Evolutionary conservation across 2,113 vertebrate species (phyloP).

Genomic region (Oceanites oceanicus): DNA sequence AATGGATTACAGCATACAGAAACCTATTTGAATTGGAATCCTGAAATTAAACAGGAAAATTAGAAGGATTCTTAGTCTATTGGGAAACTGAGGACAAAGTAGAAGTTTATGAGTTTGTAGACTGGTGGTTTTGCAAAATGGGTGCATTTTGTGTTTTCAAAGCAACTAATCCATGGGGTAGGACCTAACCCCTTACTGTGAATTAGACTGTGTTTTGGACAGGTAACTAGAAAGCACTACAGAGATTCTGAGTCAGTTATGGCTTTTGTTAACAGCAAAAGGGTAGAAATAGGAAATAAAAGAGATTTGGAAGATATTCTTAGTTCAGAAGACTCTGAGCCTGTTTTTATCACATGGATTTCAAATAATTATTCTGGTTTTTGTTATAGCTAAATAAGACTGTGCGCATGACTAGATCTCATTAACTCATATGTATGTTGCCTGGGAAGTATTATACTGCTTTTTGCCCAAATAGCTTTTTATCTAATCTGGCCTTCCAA

Average conservation of each 20-base stretch:
- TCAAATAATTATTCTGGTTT: constrained; percentile 22
- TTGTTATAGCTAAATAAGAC: background rate
- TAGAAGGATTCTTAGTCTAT: background rate
- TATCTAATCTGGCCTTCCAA: constrained; percentile 11
- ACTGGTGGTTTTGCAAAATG: background rate
- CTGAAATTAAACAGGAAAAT: background rate
- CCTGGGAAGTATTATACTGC: background rate
- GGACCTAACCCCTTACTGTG: background rate
- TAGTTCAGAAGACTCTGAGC: background rate
- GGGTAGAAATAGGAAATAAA: background rate
- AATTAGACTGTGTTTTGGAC: background rate
- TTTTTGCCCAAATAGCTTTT: background rate
- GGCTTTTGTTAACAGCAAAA: constrained; percentile 17
- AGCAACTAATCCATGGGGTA: background rate
- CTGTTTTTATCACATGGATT: constrained; percentile 24
- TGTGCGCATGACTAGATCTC: background rate
- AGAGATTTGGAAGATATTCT: background rate
- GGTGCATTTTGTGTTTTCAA: background rate
- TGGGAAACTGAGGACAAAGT: background rate
- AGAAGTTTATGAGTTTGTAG: background rate
- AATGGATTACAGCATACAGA: background rate
- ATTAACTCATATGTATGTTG: background rate
- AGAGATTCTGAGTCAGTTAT: background rate
- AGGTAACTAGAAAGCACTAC: background rate
- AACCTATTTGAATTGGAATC: background rate